Conservation (phyloP, 2,797 vertebrate genomes). For the Lutjanus campechanus region DNA sequence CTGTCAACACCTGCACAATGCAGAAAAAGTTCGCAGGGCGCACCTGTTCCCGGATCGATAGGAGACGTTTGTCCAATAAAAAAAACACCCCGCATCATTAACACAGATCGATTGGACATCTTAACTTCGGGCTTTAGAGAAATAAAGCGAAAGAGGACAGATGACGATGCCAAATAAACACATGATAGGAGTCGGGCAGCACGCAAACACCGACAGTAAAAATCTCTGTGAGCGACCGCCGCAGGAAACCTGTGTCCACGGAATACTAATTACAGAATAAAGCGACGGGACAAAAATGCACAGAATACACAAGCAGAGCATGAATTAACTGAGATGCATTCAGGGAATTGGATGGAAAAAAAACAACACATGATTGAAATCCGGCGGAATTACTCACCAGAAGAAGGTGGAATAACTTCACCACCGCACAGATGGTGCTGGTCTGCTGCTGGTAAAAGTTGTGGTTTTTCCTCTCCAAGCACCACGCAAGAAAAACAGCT, state of each 20-base stretch:
- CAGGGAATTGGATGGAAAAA: background rate
- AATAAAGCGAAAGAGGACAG: background rate
- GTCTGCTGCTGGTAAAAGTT: slow-evolving; percentile 61
- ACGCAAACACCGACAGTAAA: slow-evolving; percentile 56
- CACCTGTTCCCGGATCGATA: slow-evolving; percentile 60
- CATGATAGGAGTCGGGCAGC: slow-evolving; percentile 37
- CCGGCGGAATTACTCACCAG: slow-evolving; percentile 60
- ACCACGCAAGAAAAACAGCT: background rate
- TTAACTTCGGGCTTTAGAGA: slow-evolving; percentile 31
- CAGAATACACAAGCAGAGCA: slow-evolving; percentile 23
- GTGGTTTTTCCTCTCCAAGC: slow-evolving; percentile 9
- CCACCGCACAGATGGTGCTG: slow-evolving; percentile 38
- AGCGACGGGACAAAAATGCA: slow-evolving; percentile 44
- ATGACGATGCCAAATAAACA: slow-evolving; percentile 23
- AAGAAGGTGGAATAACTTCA: slow-evolving; percentile 63
- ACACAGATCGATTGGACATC: slow-evolving; percentile 37
- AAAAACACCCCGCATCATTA: background rate
- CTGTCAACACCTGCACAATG: slow-evolving; percentile 49
- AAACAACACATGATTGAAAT: background rate
- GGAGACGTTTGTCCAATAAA: slow-evolving; percentile 4
- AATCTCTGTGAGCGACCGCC: slow-evolving; percentile 73
- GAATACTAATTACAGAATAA: slow-evolving; percentile 86
- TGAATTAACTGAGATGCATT: background rate
- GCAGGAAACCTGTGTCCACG: slow-evolving; percentile 77
- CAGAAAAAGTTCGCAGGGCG: slow-evolving; percentile 65